Evolutionary conservation across 2,797 vertebrate genomes (phyloP).

Genomic region (Carduelis carduelis): DNA sequence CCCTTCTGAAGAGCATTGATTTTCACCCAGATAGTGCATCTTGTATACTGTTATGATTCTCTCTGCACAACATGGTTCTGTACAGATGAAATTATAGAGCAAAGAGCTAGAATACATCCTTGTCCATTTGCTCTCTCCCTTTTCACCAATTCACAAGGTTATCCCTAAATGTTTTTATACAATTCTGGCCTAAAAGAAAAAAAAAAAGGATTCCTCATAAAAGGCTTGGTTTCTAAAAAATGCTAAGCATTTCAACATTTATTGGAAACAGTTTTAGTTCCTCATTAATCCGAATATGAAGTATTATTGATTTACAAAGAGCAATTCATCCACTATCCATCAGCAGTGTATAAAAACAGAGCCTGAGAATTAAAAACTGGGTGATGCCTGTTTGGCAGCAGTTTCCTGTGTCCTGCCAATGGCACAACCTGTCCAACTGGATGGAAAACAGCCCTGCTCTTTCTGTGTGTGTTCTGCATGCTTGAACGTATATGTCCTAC

Average conservation of each 20-base stretch:
- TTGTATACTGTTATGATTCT: not conserved
- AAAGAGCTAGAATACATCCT: slow-evolving; percentile 1
- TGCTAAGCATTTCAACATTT: slow-evolving; percentile 70
- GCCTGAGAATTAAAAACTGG: slow-evolving; percentile 56
- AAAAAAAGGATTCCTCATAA: slow-evolving; percentile 46
- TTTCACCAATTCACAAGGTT: slow-evolving; percentile 51
- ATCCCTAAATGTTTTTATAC: slow-evolving; percentile 62
- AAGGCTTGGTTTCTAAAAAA: slow-evolving; percentile 70
- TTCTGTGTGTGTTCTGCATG: slow-evolving; percentile 56
- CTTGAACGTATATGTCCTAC: slow-evolving; percentile 12
- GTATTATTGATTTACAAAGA: slow-evolving; percentile 72
- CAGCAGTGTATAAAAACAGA: slow-evolving; percentile 61
- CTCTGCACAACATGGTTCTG: not conserved
- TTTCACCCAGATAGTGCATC: not conserved
- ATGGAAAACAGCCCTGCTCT: slow-evolving; percentile 57
- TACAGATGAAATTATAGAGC: slow-evolving; percentile 48
- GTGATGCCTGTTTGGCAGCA: slow-evolving; percentile 71
- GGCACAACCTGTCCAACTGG: slow-evolving; percentile 57
- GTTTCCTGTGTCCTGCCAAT: slow-evolving; percentile 57
- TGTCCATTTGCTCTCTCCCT: not conserved
- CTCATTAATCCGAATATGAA: slow-evolving; percentile 68
- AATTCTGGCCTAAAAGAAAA: slow-evolving; percentile 35
- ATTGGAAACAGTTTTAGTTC: slow-evolving; percentile 72
- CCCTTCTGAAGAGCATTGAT: not conserved
- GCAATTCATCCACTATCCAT: slow-evolving; percentile 66